Evolutionary conservation across 1,140 invertebrate species (phyloP), one percentile per base, ranked within the genome.

Genomic region (Drosophila burlai): DNA sequence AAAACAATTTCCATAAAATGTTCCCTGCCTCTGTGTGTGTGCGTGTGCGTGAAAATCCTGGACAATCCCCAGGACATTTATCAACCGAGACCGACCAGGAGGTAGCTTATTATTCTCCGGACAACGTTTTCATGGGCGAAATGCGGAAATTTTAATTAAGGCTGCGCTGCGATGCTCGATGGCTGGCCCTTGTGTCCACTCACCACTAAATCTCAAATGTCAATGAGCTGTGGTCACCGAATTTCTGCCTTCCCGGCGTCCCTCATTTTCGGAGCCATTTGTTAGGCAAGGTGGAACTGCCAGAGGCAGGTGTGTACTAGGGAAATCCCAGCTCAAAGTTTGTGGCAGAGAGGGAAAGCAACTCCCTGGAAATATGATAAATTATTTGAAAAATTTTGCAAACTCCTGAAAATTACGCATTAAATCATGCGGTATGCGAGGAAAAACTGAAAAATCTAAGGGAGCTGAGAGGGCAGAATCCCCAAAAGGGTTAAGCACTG

Each of bases 381-480:
- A 87, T 87, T 89, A 87, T 83, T 46, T 42, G 76, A 81, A 83
- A 81, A 89, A 89, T 83, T 83, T 71, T 62, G 76, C 84, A 87
- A 87, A 89, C 52, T 87, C 83, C 68, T 89, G 77, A 89, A 87
- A 87, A 87, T 87, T 89, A 87, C 77, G 85, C 84, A 87, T 87
- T 87, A 87, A 87, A 87, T 87, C 84, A 87, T 89, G 84, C 77
- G 83, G 84, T 72, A 84, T 71, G 71, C 59, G 34, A 50, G 63
- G 57, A 18, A 36, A 58, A 54, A 80, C 21, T 34, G 52, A 24
- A 40, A 42, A 40, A 36, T 18, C 42, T 38, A 29, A 46, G 38
- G 45, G 24, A 45, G 24, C 24, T 13, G 42, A 24, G 26, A 26
- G 61, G 31, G 31, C 31, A 34, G 31, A 3, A 8, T 40, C 60